Percentiles rank a stretch among this genome's conserved stretches.
These are phyloP conservation scores for Teleogryllus occipitalis DNA, from an alignment of 1,140 invertebrate genomes.

Conservation along the genomic window DNA sequence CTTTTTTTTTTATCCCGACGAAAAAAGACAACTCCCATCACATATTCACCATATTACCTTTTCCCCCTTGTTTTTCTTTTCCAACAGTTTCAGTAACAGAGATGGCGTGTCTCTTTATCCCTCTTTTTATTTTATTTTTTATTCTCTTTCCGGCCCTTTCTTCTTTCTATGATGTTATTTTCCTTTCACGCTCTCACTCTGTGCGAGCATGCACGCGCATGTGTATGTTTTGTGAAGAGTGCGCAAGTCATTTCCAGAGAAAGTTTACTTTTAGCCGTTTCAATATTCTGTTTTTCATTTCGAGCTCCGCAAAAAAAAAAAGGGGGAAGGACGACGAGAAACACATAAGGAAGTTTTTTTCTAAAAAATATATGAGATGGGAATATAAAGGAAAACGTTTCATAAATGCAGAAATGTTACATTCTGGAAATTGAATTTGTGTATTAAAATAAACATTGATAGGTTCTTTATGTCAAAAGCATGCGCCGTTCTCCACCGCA, in stretches of 20 bases:
- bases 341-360: conserved; percentile 15
- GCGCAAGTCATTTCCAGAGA: conserved; percentile 23
- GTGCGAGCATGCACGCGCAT: background rate
- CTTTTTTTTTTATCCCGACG: conserved; percentile 17
- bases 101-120: conserved; percentile 11
- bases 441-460: conserved; percentile 18
- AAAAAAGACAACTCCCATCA: conserved; percentile 28
- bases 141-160: conserved; percentile 10
- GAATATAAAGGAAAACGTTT: conserved; percentile 16
- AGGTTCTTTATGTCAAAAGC: background rate
- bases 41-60: conserved; percentile 40
- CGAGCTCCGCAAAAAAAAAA: conserved; percentile 19
- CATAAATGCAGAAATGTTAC: conserved; percentile 15
- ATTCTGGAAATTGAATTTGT: conserved; percentile 17
- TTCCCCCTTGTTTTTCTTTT: conserved; percentile 31
- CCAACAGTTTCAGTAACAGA: conserved; percentile 17
- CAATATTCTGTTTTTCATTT: conserved; percentile 27
- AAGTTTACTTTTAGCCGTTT: conserved; percentile 24
- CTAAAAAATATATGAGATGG: conserved; percentile 8
- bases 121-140: conserved; percentile 13
- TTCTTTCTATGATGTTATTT: conserved; percentile 18
- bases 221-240: conserved; percentile 18
- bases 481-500: too few relatives aligned
- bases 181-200: conserved; percentile 17
- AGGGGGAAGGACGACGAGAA: background rate